Evolutionary conservation across 92 coral and sea anemone genomes (phyloP).

Genomic region (Epizoanthus illoricatus): DNA sequence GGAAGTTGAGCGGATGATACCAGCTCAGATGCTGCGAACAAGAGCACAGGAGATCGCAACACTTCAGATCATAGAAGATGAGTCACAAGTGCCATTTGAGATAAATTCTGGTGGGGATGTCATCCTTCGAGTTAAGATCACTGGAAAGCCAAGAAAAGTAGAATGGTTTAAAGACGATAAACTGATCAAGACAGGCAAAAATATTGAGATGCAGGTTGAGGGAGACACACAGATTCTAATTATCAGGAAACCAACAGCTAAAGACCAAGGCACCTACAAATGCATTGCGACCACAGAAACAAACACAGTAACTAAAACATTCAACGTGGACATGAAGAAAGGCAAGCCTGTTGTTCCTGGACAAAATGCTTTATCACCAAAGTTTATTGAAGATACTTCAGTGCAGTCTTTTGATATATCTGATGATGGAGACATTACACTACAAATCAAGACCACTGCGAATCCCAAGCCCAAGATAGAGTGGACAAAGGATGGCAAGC

Average conservation of each 20-base stretch:
- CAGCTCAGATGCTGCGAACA: conserved; percentile 7
- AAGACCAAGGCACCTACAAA: conserved; percentile 81
- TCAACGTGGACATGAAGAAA: conserved; percentile 19
- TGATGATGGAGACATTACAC: conserved; percentile 68
- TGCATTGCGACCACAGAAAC: conserved; percentile 73
- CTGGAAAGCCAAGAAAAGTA: conserved; percentile 47
- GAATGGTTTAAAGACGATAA: conserved; percentile 64
- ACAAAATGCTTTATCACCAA: conserved; percentile 51
- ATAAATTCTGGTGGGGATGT: conserved; percentile 25
- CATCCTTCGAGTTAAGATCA: conserved; percentile 51
- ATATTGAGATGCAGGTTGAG: conserved; percentile 20
- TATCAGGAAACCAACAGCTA: conserved; percentile 64
- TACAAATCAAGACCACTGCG: conserved; percentile 74
- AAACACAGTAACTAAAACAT: conserved; percentile 48
- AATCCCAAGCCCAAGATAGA: conserved; percentile 83
- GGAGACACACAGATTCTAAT: conserved; percentile 65
- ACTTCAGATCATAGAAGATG: conserved; percentile 13
- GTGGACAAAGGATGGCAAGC: conserved; percentile 72
- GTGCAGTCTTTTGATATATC: conserved; percentile 38
- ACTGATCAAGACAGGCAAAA: not conserved
- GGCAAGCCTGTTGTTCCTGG: conserved; percentile 19
- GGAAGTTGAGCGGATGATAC: conserved; percentile 40
- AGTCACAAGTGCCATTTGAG: conserved; percentile 23
- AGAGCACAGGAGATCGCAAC: conserved; percentile 28
- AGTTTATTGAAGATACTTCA: conserved; percentile 75